Percentiles rank a stretch among this genome's conserved stretches.
Evolutionary conservation across 2,888 invertebrate species (phyloP).

Genomic region (Trissoscelio sp.): DNA sequence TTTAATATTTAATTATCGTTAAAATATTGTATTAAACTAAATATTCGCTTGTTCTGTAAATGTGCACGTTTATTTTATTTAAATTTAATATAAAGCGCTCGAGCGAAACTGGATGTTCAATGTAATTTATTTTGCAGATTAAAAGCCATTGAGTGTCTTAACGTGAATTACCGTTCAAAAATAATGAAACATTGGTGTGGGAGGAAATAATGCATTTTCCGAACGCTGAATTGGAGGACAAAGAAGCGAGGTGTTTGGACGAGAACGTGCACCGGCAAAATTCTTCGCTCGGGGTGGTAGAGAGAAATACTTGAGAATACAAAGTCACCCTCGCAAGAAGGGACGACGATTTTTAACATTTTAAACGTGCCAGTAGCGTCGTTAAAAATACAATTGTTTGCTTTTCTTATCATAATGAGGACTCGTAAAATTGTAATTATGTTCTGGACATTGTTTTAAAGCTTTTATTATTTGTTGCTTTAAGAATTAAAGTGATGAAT

Average conservation of each 20-base stretch:
- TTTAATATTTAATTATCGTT: constrained; percentile 11
- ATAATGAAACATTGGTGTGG: background rate
- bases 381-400: constrained; percentile 25
- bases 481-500: background rate
- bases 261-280: constrained; percentile 10
- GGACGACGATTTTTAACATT: constrained; percentile 14
- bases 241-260: background rate
- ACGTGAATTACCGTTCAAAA: background rate
- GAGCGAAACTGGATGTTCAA: background rate
- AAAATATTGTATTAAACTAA: constrained; percentile 13
- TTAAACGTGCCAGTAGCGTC: constrained; percentile 2
- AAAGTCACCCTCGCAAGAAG: constrained; percentile 13
- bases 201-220: constrained; percentile 12
- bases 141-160: background rate
- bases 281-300: background rate
- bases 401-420: constrained; percentile 22
- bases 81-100: background rate
- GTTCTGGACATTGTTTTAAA: background rate
- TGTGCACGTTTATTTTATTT: background rate
- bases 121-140: constrained; percentile 9
- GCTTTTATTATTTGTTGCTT: constrained; percentile 8
- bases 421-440: constrained; percentile 14
- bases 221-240: constrained; percentile 3
- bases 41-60: background rate
- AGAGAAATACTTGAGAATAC: constrained; percentile 21